Evolutionary conservation across 2,888 invertebrate genomes (phyloP).

Genomic region (Cantharis lateralis): DNA sequence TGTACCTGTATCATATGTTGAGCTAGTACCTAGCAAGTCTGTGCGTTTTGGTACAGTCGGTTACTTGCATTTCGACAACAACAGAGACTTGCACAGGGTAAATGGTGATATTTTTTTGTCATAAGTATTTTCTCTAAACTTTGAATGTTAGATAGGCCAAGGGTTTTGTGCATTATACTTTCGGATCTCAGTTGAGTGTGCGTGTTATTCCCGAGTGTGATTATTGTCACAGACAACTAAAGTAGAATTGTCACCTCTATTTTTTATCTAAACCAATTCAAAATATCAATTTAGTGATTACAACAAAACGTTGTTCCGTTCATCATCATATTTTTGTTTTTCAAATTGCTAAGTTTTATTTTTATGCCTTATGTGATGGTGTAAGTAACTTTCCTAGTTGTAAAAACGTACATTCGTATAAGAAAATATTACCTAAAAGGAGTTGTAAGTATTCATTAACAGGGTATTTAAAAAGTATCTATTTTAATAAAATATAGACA

Average conservation of each 20-base stretch:
- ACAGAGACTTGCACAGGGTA: conserved; percentile 61
- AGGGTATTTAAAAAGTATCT: conserved; percentile 5
- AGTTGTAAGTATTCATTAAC: not conserved
- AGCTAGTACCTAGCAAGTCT: conserved; percentile 60
- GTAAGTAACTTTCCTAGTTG: not conserved
- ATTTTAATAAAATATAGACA: conserved; percentile 2
- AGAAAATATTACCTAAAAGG: not conserved
- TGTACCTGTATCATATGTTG: conserved; percentile 60
- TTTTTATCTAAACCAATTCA: not conserved
- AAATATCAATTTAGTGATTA: not conserved
- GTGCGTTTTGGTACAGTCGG: conserved; percentile 57
- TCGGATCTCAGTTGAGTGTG: conserved; percentile 53
- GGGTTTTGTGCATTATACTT: conserved; percentile 58
- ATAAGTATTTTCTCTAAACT: conserved; percentile 59
- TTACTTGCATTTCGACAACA: conserved; percentile 58
- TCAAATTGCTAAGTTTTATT: not conserved
- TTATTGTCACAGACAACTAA: conserved; percentile 33
- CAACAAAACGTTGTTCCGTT: not conserved
- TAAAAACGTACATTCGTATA: not conserved
- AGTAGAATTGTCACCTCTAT: conserved; percentile 26
- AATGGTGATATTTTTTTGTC: conserved; percentile 60
- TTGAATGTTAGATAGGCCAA: conserved; percentile 59
- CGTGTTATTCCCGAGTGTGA: conserved; percentile 47
- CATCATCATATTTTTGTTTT: not conserved
- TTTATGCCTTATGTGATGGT: not conserved